These are phyloP conservation scores for Zootoca vivipara DNA, from an alignment of 2,113 vertebrate species.

Conservation along the genomic window DNA sequence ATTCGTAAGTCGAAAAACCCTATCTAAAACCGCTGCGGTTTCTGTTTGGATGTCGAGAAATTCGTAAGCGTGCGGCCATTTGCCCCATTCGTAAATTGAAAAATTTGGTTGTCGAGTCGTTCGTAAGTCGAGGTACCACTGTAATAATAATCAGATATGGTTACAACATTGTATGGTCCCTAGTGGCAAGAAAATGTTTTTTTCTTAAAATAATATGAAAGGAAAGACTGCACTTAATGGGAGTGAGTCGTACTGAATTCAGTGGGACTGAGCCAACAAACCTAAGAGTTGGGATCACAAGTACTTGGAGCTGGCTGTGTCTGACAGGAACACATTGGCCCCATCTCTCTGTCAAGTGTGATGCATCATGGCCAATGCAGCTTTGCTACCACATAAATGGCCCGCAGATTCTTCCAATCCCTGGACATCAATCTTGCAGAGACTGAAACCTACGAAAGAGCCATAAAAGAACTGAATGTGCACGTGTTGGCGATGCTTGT, in stretches of 20 bases:
- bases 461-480: background rate
- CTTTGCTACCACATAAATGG: background rate
- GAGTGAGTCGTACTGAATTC: background rate
- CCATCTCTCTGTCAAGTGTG: background rate
- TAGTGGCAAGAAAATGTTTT: background rate
- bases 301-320: background rate
- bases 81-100: too few relatives aligned
- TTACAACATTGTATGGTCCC: background rate
- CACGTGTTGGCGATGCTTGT: background rate
- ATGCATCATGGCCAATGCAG: background rate
- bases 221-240: background rate
- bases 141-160: too few relatives aligned
- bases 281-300: background rate
- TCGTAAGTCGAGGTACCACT: too few relatives aligned
- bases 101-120: too few relatives aligned
- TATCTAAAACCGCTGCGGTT: too few relatives aligned
- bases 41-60: too few relatives aligned
- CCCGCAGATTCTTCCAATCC: background rate
- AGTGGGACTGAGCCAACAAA: background rate
- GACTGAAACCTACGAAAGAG: background rate
- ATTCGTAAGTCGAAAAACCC: too few relatives aligned
- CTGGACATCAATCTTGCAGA: background rate
- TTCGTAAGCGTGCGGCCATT: too few relatives aligned
- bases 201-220: background rate
- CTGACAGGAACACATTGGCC: background rate